phyloP scores from a whole-genome alignment of 2,888 invertebrate genomes.

The Lithodes maja region DNA sequence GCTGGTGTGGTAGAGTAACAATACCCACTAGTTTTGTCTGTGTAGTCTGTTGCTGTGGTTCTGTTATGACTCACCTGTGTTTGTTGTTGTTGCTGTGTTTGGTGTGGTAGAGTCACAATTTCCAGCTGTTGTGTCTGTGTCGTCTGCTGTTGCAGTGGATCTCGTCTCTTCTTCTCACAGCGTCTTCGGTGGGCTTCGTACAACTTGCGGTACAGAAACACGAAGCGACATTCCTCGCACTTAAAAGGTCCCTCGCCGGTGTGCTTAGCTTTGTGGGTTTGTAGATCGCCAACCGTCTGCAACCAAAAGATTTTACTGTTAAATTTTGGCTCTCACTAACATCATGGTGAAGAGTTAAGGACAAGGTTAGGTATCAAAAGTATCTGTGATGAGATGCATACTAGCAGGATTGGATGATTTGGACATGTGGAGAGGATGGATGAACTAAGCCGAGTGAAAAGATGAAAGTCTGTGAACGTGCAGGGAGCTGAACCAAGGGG shows the following conservation, averaged over 20 bases:
- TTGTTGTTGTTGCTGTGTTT: conserved; percentile 19
- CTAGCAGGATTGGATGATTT: too few species aligned
- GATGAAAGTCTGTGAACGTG: too few species aligned
- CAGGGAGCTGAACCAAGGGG: too few species aligned
- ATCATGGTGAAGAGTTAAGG: too few species aligned
- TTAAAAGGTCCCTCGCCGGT: conserved; percentile 69
- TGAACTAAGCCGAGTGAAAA: too few species aligned
- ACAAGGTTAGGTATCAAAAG: too few species aligned
- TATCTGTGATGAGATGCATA: too few species aligned
- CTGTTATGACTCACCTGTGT: not conserved
- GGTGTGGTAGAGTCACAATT: conserved; percentile 10
- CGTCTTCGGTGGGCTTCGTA: conserved; percentile 68
- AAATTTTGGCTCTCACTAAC: too few species aligned
- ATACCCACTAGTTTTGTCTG: not conserved
- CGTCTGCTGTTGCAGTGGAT: not conserved
- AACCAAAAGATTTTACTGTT: not conserved
- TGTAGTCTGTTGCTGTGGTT: not conserved
- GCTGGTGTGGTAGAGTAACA: not conserved
- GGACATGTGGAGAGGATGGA: too few species aligned
- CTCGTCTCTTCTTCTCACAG: conserved; percentile 64
- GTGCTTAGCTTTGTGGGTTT: conserved; percentile 67
- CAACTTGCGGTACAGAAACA: conserved; percentile 67
- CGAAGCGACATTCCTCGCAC: conserved; percentile 68
- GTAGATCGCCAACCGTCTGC: conserved; percentile 48
- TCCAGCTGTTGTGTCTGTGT: not conserved